These are phyloP conservation scores for Sesamia nonagrioides DNA, from an alignment of 1,140 invertebrate species.

Conservation along the genomic window DNA sequence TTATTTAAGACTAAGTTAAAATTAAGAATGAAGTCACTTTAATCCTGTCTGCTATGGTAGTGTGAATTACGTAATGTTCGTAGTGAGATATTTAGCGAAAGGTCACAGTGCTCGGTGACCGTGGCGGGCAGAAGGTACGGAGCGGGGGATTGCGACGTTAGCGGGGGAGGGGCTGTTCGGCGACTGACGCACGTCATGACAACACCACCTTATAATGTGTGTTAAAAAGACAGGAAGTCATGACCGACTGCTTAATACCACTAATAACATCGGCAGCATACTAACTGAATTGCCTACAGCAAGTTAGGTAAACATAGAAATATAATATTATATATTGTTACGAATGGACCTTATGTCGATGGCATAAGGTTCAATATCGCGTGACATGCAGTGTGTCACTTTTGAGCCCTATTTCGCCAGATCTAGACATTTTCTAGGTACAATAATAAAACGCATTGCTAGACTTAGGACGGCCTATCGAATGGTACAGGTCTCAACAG, in stretches of 20 bases:
- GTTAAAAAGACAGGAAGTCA: slow-evolving; percentile 57
- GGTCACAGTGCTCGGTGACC: slow-evolving; percentile 83
- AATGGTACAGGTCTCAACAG: too few relatives aligned
- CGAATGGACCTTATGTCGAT: too few relatives aligned
- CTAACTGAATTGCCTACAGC: not conserved
- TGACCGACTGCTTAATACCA: slow-evolving; percentile 40
- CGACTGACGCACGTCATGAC: slow-evolving; percentile 59
- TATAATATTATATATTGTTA: too few relatives aligned
- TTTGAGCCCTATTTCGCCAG: too few relatives aligned
- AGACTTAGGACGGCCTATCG: too few relatives aligned
- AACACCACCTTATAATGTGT: slow-evolving; percentile 53
- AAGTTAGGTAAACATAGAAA: not conserved
- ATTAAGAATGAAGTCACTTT: slow-evolving; percentile 30
- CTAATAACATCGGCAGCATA: slow-evolving; percentile 32
- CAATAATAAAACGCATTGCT: too few relatives aligned
- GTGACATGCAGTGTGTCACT: too few relatives aligned
- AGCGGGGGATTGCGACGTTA: slow-evolving; percentile 48
- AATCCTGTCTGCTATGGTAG: slow-evolving; percentile 42
- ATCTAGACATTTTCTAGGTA: too few relatives aligned
- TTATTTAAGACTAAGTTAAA: not conserved
- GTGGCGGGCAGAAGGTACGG: slow-evolving; percentile 68
- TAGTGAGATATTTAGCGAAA: slow-evolving; percentile 71
- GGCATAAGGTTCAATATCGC: too few relatives aligned
- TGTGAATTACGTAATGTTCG: slow-evolving; percentile 70
- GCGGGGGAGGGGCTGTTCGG: slow-evolving; percentile 29